These are phyloP conservation scores for Chaetogeoica ovagalla DNA, from an alignment of 2,888 invertebrate genomes.

Conservation along the genomic window DNA sequence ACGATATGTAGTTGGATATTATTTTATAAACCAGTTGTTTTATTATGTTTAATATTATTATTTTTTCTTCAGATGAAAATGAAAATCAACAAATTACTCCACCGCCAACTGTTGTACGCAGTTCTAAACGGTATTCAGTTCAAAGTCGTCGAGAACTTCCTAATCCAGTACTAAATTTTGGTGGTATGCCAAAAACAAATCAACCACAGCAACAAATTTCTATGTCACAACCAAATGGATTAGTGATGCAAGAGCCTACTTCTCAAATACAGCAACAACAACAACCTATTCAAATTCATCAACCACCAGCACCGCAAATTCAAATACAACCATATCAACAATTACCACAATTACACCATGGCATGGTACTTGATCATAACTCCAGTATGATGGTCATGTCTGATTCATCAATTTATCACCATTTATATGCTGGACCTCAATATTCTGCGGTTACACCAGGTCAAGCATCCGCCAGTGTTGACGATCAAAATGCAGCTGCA, in stretches of 20 bases:
- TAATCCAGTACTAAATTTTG: conserved; percentile 29
- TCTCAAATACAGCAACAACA: conserved; percentile 42
- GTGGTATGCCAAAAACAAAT: neutral
- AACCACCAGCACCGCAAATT: neutral
- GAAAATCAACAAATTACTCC: neutral
- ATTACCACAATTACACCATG: conserved; percentile 26
- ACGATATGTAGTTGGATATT: too few relatives aligned
- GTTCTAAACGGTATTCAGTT: conserved; percentile 70
- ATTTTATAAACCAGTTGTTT: too few relatives aligned
- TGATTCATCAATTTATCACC: conserved; percentile 32
- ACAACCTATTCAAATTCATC: conserved; percentile 8
- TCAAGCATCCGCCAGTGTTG: neutral
- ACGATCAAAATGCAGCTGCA: conserved; percentile 35
- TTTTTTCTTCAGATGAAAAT: conserved; percentile 16
- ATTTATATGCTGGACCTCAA: conserved; percentile 21
- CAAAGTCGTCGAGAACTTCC: conserved; percentile 65
- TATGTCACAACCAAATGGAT: neutral
- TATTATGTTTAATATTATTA: neutral
- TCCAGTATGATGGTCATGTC: conserved; percentile 41
- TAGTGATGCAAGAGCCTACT: conserved; percentile 35
- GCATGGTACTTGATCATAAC: conserved; percentile 38
- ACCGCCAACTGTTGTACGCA: conserved; percentile 57
- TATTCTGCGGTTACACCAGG: conserved; percentile 12
- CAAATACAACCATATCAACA: conserved; percentile 17
- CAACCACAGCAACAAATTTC: conserved; percentile 29